Percentiles rank a stretch among this genome's conserved stretches.
These are phyloP conservation scores for Danionella cerebrum DNA, from an alignment of 2,113 vertebrate genomes.

Conservation along the genomic window DNA sequence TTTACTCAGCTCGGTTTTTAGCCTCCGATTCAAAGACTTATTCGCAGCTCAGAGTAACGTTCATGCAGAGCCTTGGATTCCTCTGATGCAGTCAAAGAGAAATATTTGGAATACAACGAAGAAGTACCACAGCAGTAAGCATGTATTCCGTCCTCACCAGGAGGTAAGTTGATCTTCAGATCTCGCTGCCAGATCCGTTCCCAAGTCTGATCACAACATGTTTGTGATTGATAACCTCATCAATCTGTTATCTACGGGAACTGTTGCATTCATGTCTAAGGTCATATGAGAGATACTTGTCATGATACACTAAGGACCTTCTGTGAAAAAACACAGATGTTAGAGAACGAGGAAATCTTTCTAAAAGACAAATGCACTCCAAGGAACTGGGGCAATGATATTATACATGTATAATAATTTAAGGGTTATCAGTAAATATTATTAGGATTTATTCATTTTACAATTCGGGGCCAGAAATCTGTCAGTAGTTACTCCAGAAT, in stretches of 20 bases:
- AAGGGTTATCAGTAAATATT: too few species aligned
- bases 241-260: constrained; percentile 33
- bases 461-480: too few species aligned
- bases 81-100: neutral
- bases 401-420: too few species aligned
- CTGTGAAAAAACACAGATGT: constrained; percentile 3
- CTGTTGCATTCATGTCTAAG: constrained; percentile 3
- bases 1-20: constrained; percentile 31
- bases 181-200: constrained; percentile 1
- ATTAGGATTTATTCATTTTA: too few species aligned
- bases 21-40: constrained; percentile 25
- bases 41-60: constrained; percentile 13
- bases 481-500: too few species aligned
- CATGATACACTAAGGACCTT: neutral
- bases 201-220: constrained; percentile 12
- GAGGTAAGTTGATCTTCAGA: neutral
- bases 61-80: neutral
- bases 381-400: too few species aligned
- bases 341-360: neutral
- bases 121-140: neutral
- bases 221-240: constrained; percentile 29
- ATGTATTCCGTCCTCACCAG: neutral
- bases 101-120: constrained; percentile 27
- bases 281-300: neutral
- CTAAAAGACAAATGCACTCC: neutral